Conservation (phyloP, 2,113 vertebrate genomes). For the Siphamia tubifer region DNA sequence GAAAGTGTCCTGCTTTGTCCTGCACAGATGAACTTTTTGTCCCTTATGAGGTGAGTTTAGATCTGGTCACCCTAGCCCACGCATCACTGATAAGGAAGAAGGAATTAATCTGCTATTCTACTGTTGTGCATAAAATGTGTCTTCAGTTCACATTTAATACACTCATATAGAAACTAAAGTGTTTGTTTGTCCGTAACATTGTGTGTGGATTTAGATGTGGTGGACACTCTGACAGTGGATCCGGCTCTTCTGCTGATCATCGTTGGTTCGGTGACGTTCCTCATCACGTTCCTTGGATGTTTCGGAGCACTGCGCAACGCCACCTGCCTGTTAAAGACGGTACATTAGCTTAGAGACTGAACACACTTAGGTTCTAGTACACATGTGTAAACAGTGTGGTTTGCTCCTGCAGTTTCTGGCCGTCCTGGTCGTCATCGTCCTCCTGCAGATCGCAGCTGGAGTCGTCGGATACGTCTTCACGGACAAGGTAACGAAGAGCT, state of each 20-base stretch:
- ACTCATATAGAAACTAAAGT: too few species aligned
- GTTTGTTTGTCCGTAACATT: neutral
- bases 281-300: constrained; percentile 82
- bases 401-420: constrained; percentile 75
- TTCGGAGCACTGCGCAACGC: constrained; percentile 79
- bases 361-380: too few species aligned
- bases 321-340: constrained; percentile 72
- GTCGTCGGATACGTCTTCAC: constrained; percentile 79
- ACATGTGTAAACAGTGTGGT: neutral
- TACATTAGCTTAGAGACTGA: neutral
- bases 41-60: too few species aligned
- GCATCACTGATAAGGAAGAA: too few species aligned
- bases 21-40: too few species aligned
- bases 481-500: constrained; percentile 69
- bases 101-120: too few species aligned
- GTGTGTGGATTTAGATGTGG: constrained; percentile 68
- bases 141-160: too few species aligned
- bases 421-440: constrained; percentile 68
- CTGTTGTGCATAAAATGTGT: too few species aligned
- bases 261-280: constrained; percentile 76
- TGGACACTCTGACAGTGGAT: constrained; percentile 78
- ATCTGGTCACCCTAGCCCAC: too few species aligned
- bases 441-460: constrained; percentile 79
- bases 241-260: constrained; percentile 80
- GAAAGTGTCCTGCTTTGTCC: too few species aligned